Evolutionary conservation across 2,113 vertebrate species (phyloP), one percentile per base, ranked within the genome.

Genomic region (Upupa epops): DNA sequence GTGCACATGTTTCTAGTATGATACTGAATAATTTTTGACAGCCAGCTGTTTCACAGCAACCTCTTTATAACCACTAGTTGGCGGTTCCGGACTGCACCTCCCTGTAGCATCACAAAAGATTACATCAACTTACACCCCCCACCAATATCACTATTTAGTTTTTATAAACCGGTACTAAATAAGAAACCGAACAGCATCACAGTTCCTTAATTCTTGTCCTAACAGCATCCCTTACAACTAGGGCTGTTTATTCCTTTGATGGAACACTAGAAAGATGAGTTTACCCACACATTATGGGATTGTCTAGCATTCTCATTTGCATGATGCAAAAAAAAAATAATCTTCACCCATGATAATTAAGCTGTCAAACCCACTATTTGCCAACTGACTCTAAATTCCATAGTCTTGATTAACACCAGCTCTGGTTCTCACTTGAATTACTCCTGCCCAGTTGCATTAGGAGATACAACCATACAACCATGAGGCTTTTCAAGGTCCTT

Each of bases 371-470:
- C 13, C 66, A 46, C 14, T 68, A 6, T 68, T 61, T 55, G 29
- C 19, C 22, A 21, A 83, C 28, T 66, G 32, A 83, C 42, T 63
- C n/a, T 60, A 86, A 86, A 92, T 17, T 17, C 37, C 24, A 52
- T 6, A 45, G 40, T 48, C 12, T 26, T 49, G 16, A 71, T 56
- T n/a, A 73, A 70, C 3, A 13, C 49, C 19, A 89, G 49, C 26
- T 84, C 49, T 60, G 22, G 55, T 42, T 78, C 60, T 94, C 68
- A 77, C 19, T 77, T 45, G n/a, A 86, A 17, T 76, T 87, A 72
- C 45, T 91, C 42, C 72, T 68, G 40, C 17, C 65, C 6, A 1
- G 22, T 11, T 64, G 25, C 19, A 90, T 66, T 2, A 86, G 64
- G 54, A 72, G 14, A 91, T 34, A 88, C 18, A 70, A 13, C 31